A percentile compares a stretch with the other conserved stretches of the same genome.
These are phyloP conservation scores for Nomada ferruginata DNA, from an alignment of 2,888 invertebrate species.

Conservation along the genomic window DNA sequence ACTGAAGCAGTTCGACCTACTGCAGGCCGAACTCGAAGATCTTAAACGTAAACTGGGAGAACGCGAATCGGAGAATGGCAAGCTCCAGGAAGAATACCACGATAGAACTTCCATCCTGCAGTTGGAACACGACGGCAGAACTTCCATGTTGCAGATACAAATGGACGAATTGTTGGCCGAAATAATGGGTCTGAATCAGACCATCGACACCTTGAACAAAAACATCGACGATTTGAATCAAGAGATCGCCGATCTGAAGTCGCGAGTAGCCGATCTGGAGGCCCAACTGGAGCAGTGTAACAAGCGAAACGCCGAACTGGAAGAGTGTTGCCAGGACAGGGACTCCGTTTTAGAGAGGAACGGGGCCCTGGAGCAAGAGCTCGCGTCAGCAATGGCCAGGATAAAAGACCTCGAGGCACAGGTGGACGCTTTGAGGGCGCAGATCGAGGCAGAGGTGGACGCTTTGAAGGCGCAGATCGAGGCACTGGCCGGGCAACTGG, in stretches of 20 bases:
- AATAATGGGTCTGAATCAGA: too few species aligned
- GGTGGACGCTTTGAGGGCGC: conserved; percentile 22
- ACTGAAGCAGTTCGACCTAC: conserved; percentile 62
- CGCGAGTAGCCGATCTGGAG: conserved; percentile 55
- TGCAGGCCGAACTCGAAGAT: conserved; percentile 52
- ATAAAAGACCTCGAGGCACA: conserved; percentile 51
- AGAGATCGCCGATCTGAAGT: conserved; percentile 59
- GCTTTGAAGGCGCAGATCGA: conserved; percentile 11
- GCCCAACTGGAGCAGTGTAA: conserved; percentile 55
- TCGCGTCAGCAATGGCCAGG: conserved; percentile 35
- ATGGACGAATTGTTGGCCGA: too few species aligned
- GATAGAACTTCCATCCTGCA: conserved; percentile 27
- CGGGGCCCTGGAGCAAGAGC: conserved; percentile 44
- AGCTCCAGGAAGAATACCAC: conserved; percentile 70
- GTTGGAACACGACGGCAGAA: too few species aligned
- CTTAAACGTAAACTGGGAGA: conserved; percentile 68
- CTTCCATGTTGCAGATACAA: too few species aligned
- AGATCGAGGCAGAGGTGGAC: conserved; percentile 36
- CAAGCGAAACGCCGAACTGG: conserved; percentile 55
- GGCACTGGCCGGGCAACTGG: conserved; percentile 30
- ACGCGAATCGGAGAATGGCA: conserved; percentile 60
- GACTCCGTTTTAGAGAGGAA: conserved; percentile 53
- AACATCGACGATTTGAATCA: conserved; percentile 63
- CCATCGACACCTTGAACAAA: too few species aligned
- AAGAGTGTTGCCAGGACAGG: conserved; percentile 57